Evolutionary conservation across 2,888 invertebrate genomes (phyloP).

Genomic region (Leistus spinibarbis): DNA sequence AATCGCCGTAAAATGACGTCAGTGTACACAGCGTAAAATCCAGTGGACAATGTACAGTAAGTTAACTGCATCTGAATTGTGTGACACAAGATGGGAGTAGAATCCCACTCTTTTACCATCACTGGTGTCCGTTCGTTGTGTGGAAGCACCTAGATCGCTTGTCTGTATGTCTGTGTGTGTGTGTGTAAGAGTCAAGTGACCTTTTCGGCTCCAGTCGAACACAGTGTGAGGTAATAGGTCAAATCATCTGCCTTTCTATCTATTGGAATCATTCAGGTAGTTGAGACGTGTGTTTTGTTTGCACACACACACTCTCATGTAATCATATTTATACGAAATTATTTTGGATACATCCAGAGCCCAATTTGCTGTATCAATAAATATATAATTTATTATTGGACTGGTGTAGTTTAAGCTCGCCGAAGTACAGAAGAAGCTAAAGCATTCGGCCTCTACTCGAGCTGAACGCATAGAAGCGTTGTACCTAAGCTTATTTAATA

Average conservation of each 20-base stretch:
- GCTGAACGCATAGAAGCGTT: too few relatives aligned
- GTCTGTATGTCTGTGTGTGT: too few relatives aligned
- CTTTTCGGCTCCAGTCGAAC: slow-evolving; percentile 40
- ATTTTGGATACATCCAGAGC: too few relatives aligned
- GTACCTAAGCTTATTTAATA: too few relatives aligned
- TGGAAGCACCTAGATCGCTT: background rate
- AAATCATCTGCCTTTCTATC: slow-evolving; percentile 46
- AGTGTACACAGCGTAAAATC: background rate
- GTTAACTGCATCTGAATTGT: background rate
- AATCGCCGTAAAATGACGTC: background rate
- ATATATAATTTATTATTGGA: too few relatives aligned
- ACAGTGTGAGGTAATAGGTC: slow-evolving; percentile 46
- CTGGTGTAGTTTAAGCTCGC: too few relatives aligned
- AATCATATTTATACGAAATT: background rate
- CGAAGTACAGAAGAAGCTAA: too few relatives aligned
- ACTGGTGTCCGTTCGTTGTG: background rate
- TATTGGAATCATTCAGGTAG: background rate
- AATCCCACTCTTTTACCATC: slow-evolving; percentile 1
- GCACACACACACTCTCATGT: background rate
- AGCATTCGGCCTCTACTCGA: too few relatives aligned
- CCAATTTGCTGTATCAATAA: too few relatives aligned
- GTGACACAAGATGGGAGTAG: background rate
- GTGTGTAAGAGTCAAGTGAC: slow-evolving; percentile 43
- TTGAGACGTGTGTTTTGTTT: slow-evolving; percentile 4
- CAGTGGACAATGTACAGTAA: background rate